Evolutionary conservation across 2,113 vertebrate genomes (phyloP), one percentile per base, ranked within the genome.

Genomic region (Oncorhynchus mykiss): DNA sequence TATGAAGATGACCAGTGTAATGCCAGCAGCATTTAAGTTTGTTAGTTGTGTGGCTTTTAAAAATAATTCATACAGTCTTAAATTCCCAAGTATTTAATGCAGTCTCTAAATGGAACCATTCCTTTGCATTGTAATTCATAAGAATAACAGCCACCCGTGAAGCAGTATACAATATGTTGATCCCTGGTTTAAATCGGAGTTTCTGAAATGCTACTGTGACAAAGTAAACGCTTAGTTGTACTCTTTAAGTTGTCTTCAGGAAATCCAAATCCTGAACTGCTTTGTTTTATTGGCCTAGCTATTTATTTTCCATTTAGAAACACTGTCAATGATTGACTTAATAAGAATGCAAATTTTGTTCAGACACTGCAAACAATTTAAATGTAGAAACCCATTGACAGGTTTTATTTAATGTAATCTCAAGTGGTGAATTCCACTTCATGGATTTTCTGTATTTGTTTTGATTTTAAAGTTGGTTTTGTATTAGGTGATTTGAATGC

Each of bases 391-490:
- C 4, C 16, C 14, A 54, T 18, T 54, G 51, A 5, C 4, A 5
- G 51, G 16, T 16, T 1, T 45, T 45, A 45, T 45, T 45, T 45
- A 9, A 45, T 45, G 39, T 45, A 70, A 72, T 74, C 49, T 78
- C 4, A 57, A 22, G 62, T 66, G 27, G 67, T 60, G 45, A 70
- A 57, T 73, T 7, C 45, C 67, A 5, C n/a, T 71, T 57, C 72
- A 76, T 54, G 14, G 57, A 49, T 24, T 29, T 2, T 65, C 12
- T 27, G 68, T 34, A 22, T 65, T 67, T 25, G 65, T 77, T 65
- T 79, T 67, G 75, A 72, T 59, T 81, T 78, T 67, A 22, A 74
- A 67, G 9, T 13, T 83, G 68, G 74, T 78, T 84, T 87, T 84
- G 62, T 80, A 51, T 70, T 67, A 73, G 51, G 49, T 70, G 29